Conservation (phyloP, 2,888 invertebrate genomes). For the Heteropelma amictum region DNA sequence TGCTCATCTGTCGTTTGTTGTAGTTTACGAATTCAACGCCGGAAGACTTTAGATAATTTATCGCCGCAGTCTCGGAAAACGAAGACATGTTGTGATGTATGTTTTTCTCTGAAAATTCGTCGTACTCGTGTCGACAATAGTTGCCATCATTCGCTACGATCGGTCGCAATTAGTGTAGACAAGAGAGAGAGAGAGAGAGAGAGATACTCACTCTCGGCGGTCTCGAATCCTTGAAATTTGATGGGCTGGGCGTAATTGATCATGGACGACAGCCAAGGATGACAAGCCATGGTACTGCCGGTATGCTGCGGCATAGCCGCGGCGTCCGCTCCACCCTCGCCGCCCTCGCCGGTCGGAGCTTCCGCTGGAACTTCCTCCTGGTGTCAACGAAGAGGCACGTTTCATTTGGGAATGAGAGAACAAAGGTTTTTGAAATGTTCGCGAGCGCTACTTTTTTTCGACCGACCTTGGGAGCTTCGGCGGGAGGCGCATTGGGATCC, state of each 20-base stretch:
- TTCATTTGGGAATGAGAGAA: not conserved
- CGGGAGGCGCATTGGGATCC: conserved; percentile 77
- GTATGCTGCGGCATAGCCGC: conserved; percentile 83
- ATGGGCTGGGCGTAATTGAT: conserved; percentile 99
- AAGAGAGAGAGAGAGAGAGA: not conserved
- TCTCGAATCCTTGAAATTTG: conserved; percentile 98
- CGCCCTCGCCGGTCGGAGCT: conserved; percentile 76
- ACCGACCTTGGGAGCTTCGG: conserved; percentile 68
- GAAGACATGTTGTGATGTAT: conserved; percentile 85
- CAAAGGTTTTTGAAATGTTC: not conserved
- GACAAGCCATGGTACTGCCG: conserved; percentile 98
- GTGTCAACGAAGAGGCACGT: not conserved
- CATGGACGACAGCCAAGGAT: conserved; percentile 99
- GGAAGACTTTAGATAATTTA: conserved; percentile 83
- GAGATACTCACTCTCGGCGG: conserved; percentile 89
- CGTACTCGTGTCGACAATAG: too few species aligned
- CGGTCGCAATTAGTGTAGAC: too few species aligned
- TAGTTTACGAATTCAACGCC: conserved; percentile 86
- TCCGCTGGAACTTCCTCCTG: conserved; percentile 56
- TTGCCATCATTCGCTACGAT: too few species aligned
- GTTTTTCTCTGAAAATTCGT: conserved; percentile 81
- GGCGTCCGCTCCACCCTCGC: conserved; percentile 71
- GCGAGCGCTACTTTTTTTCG: not conserved
- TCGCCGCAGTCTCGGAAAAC: conserved; percentile 84
- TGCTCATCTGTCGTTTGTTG: conserved; percentile 86